These are phyloP conservation scores for Coluber constrictor DNA, from an alignment of 2,797 vertebrate species.

Conservation along the genomic window DNA sequence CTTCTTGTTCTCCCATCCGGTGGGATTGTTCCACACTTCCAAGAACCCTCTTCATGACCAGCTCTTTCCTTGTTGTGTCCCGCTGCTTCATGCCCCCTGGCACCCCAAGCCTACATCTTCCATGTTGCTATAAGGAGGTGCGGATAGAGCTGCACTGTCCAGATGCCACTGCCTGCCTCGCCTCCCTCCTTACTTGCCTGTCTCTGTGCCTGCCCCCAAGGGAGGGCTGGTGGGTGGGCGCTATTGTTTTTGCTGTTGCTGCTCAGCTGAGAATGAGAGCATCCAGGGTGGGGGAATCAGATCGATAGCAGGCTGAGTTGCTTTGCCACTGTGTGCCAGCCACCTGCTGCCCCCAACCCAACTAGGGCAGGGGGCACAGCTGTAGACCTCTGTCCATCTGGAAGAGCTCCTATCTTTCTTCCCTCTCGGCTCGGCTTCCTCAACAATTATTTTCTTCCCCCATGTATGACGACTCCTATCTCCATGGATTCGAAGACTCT, in stretches of 20 bases:
- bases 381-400: conserved; percentile 23
- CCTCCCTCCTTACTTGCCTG: not conserved
- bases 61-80: not conserved
- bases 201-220: conserved; percentile 42
- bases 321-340: not conserved
- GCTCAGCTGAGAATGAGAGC: conserved; percentile 54
- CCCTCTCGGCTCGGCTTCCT: not conserved
- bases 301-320: conserved; percentile 9
- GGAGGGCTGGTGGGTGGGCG: conserved; percentile 66
- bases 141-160: not conserved
- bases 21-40: not conserved
- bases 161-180: not conserved
- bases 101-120: not conserved
- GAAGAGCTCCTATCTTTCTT: not conserved
- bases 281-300: conserved; percentile 62
- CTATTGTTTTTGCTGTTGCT: conserved; percentile 60
- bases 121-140: not conserved
- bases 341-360: conserved; percentile 45
- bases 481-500: conserved; percentile 74
- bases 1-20: not conserved
- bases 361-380: conserved; percentile 32
- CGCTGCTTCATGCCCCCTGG: not conserved
- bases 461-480: conserved; percentile 74
- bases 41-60: not conserved
- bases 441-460: conserved; percentile 39